These are phyloP conservation scores for human DNA, from an alignment of 2,113 vertebrate species.

Conservation along the genomic window DNA sequence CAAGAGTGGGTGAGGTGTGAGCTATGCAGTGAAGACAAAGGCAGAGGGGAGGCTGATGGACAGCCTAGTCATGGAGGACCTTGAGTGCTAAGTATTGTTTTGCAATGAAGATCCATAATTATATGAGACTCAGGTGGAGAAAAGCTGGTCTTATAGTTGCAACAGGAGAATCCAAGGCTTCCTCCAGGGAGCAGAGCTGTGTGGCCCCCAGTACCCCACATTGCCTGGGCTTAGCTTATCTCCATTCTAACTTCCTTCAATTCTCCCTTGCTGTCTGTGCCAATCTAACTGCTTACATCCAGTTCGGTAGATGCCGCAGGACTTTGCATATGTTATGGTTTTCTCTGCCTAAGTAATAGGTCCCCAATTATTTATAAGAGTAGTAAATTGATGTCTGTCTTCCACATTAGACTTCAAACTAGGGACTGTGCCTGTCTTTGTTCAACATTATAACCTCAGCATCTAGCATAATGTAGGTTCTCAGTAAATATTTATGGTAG, in stretches of 20 bases:
- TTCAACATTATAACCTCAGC: not conserved
- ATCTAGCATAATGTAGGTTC: not conserved
- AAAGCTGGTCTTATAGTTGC: too few species aligned
- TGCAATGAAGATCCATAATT: not conserved
- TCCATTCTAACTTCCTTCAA: not conserved
- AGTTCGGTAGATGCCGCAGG: not conserved
- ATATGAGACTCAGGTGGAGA: not conserved
- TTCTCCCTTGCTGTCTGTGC: not conserved
- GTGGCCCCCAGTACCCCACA: not conserved
- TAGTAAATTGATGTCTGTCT: not conserved
- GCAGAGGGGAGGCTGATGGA: not conserved
- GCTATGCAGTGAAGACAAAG: accelerated
- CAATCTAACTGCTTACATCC: not conserved
- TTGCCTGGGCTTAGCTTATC: not conserved
- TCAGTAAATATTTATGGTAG: not conserved
- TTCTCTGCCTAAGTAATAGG: not conserved
- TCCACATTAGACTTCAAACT: not conserved
- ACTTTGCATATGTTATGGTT: not conserved
- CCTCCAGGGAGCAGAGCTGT: not conserved
- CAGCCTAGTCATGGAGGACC: not conserved
- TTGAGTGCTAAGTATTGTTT: not conserved
- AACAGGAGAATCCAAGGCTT: not conserved
- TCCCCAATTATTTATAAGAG: not conserved
- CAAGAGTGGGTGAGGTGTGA: not conserved
- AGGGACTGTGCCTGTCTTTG: not conserved